These are phyloP conservation scores for Catharus bicknelli DNA, from an alignment of 2,113 vertebrate genomes.

Conservation along the genomic window DNA sequence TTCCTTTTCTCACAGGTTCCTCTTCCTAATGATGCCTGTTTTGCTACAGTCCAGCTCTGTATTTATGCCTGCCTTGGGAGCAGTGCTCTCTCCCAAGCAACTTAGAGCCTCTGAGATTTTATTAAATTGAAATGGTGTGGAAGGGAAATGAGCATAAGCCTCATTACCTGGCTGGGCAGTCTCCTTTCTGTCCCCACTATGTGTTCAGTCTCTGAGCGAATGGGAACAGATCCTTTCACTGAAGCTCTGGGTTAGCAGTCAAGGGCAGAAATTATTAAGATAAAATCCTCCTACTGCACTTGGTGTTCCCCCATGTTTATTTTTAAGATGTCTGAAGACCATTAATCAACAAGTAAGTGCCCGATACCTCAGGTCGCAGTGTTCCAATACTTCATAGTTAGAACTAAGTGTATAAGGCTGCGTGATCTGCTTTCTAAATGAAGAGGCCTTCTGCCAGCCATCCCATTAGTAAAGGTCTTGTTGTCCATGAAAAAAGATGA, in stretches of 20 bases:
- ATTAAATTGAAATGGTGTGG: neutral
- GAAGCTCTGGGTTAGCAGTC: neutral
- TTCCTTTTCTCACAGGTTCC: neutral
- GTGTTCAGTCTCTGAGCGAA: neutral
- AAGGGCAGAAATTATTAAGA: conserved; percentile 14
- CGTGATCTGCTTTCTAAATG: neutral
- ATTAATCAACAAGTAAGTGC: conserved; percentile 46
- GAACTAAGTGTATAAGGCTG: neutral
- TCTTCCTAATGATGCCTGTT: neutral
- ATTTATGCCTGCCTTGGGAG: neutral
- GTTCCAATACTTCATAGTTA: conserved; percentile 17
- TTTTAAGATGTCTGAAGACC: neutral
- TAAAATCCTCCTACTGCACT: neutral
- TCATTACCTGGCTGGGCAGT: fast-evolving
- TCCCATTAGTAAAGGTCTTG: conserved; percentile 49
- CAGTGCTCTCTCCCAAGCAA: neutral
- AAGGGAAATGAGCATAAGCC: neutral
- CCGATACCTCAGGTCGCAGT: neutral
- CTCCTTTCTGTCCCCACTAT: neutral
- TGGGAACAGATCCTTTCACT: neutral
- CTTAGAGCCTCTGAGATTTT: neutral
- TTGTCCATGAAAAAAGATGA: neutral
- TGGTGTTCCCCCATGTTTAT: neutral
- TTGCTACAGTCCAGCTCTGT: neutral
- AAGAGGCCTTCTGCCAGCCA: conserved; percentile 50